A percentile compares a stretch with the other conserved stretches of the same genome.
Conservation (phyloP, 2,797 vertebrate species). For the Cuniculus paca region DNA sequence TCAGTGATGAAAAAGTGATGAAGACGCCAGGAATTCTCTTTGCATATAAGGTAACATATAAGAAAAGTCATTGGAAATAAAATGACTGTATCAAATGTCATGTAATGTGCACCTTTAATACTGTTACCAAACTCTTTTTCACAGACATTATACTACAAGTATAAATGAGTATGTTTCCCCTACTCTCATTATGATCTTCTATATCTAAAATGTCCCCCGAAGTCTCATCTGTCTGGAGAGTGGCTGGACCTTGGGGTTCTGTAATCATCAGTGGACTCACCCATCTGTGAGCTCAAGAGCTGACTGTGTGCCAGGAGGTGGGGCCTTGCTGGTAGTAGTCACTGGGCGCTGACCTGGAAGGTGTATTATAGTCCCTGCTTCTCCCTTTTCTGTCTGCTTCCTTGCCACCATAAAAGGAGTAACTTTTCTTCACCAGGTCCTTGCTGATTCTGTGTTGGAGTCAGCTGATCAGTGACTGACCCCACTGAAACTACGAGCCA, state of each 20-base stretch:
- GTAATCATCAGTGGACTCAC: background rate
- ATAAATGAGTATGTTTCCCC: background rate
- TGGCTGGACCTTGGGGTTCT: background rate
- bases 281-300: background rate
- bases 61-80: slow-evolving; percentile 32
- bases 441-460: background rate
- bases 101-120: background rate
- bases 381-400: background rate
- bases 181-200: background rate
- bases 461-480: background rate
- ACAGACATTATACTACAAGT: background rate
- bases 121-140: slow-evolving; percentile 28
- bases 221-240: background rate
- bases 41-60: background rate
- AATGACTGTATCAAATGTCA: background rate
- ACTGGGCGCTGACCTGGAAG: background rate
- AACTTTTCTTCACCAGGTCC: background rate
- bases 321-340: background rate
- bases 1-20: background rate
- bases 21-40: background rate
- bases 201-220: background rate
- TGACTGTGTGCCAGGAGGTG: background rate
- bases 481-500: background rate
- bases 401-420: background rate
- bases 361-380: background rate